Evolutionary conservation across 2,888 invertebrate species (phyloP).

Genomic region (Scelioninae gen. 2): DNA sequence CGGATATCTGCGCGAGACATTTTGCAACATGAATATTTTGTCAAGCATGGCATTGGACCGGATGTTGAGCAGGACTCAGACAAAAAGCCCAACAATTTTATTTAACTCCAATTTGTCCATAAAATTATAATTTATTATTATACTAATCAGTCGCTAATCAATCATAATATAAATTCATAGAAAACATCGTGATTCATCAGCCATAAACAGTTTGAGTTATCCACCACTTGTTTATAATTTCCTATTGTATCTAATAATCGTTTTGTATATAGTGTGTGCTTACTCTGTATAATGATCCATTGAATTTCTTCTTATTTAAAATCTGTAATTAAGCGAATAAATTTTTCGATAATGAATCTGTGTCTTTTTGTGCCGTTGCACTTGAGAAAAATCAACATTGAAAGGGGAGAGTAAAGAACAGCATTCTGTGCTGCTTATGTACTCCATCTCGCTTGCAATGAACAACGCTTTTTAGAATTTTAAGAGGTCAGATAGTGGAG

Average conservation of each 20-base stretch:
- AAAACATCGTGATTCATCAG: not conserved
- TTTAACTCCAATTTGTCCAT: not conserved
- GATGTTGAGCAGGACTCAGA: not conserved
- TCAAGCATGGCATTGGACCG: constrained; percentile 64
- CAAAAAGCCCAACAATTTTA: not conserved
- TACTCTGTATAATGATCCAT: too few relatives aligned
- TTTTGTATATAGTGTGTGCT: too few relatives aligned
- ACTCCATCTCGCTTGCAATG: not conserved
- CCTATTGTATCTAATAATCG: too few relatives aligned
- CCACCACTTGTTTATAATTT: constrained; percentile 11
- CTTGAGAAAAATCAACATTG: too few relatives aligned
- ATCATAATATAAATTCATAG: too few relatives aligned
- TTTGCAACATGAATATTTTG: constrained; percentile 91
- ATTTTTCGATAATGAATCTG: too few relatives aligned
- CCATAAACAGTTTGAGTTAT: too few relatives aligned
- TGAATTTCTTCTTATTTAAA: too few relatives aligned
- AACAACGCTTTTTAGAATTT: constrained; percentile 27
- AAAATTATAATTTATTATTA: constrained; percentile 33
- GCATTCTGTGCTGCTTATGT: not conserved
- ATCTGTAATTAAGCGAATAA: too few relatives aligned
- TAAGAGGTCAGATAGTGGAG: constrained; percentile 39
- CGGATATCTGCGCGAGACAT: constrained; percentile 91
- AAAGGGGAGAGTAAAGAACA: too few relatives aligned
- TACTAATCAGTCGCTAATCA: too few relatives aligned
- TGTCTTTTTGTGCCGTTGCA: too few relatives aligned